Evolutionary conservation across 2,113 vertebrate species (phyloP), one percentile per base, ranked within the genome.

Genomic region (Hypomesus transpacificus): DNA sequence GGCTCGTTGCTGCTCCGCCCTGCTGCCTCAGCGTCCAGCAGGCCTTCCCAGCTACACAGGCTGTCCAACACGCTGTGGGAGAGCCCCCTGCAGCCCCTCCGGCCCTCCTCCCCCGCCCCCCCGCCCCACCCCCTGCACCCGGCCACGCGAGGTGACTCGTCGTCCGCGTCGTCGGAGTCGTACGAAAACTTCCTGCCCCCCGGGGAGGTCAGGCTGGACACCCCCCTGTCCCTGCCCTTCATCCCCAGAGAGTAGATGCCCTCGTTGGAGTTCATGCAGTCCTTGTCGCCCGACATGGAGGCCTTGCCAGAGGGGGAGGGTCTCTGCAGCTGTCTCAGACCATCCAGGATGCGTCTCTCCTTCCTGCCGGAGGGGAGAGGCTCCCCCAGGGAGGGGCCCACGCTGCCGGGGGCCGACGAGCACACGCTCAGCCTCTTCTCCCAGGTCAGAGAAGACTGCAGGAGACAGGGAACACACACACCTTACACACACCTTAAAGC

Each of bases 221-320:
- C 84, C 20, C 82, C 85, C 7, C 82, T 80, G 67, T 84, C 92
- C 7, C 82, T 80, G 67, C 85, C 92, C 79, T 94, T 95, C 80
- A 95, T 87, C 54, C 94, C 95, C 58, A 96, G 92, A 28, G 96
- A 97, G 87, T 98, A 98, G 86, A 98, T 98, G 53, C 96, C 96
- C 89, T 98, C 96, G 1, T 98, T 98, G 34, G 96, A 98, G 89
- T 96, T 94, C 96, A 96, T 97, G 85, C 95, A 96, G 78, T 98
- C 96, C 86, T 95, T 96, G 83, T 94, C 91, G 53, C 93, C 93
- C 77, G 95, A 95, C 84, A 93, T 95, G 78, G 94, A 93, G 82
- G 93, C 89, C 82, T 91, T 83, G 21, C 92, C 92, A 1, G 93
- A 88, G 4, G 90, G 89, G 53, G 92, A 87, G 72, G 93, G 94